Evolutionary conservation across 2,888 invertebrate genomes (phyloP).

Genomic region (Campopleginae sp.): DNA sequence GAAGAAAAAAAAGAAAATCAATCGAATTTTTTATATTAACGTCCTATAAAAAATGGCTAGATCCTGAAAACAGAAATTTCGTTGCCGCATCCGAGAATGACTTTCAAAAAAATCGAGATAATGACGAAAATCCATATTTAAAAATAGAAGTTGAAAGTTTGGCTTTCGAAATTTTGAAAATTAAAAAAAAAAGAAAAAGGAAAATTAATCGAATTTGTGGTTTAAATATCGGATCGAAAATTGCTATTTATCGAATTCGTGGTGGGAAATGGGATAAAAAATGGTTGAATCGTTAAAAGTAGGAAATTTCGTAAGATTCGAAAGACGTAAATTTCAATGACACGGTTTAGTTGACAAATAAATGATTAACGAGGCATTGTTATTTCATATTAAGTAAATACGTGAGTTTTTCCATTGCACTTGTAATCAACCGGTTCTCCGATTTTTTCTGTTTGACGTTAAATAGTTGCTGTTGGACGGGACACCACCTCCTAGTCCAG

Average conservation of each 20-base stretch:
- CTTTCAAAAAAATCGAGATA: not conserved
- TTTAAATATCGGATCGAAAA: no score
- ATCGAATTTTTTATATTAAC: no score
- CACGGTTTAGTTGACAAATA: not conserved
- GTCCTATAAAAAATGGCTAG: no score
- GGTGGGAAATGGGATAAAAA: no score
- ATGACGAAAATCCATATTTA: not conserved
- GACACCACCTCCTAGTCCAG: slow-evolving; percentile 86
- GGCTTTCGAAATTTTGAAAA: not conserved
- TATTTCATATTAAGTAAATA: not conserved
- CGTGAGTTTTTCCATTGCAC: slow-evolving; percentile 1
- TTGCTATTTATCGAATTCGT: no score
- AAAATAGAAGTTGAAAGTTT: no score
- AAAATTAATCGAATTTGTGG: no score
- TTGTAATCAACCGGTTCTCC: slow-evolving; percentile 50
- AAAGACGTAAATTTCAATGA: not conserved
- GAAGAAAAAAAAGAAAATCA: no score
- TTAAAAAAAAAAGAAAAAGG: no score
- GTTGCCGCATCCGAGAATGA: not conserved
- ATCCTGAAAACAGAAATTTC: not conserved
- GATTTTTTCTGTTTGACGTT: slow-evolving; percentile 56
- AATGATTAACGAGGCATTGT: no score
- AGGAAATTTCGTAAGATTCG: not conserved
- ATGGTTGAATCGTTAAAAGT: not conserved
- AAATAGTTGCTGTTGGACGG: slow-evolving; percentile 85